Evolutionary conservation across 1,140 invertebrate species (phyloP).

Genomic region (Penaeus japonicus): DNA sequence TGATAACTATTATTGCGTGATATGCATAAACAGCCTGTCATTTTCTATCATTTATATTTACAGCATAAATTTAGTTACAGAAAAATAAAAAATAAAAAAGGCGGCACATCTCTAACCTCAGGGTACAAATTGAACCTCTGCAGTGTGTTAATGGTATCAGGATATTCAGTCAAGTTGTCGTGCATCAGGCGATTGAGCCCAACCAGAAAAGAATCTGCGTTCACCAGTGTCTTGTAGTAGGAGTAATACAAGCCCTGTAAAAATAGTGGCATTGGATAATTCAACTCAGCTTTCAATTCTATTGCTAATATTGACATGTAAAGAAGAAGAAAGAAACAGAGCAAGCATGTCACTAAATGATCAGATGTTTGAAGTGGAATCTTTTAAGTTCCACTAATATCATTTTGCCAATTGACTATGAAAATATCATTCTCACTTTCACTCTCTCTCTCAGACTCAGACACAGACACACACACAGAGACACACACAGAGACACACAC

Average conservation of each 20-base stretch:
- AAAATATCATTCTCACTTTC: too few relatives aligned
- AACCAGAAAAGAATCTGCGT: conserved; percentile 71
- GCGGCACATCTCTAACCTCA: conserved; percentile 71
- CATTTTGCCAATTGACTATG: too few relatives aligned
- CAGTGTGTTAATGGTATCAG: conserved; percentile 79
- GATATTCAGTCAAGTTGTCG: conserved; percentile 82
- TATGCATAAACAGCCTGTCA: not conserved
- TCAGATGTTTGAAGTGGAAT: not conserved
- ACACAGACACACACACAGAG: too few relatives aligned
- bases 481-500: too few relatives aligned
- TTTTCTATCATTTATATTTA: too few relatives aligned
- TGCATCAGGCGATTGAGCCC: conserved; percentile 74
- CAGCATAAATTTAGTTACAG: too few relatives aligned
- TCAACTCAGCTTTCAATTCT: not conserved
- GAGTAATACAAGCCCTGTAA: conserved; percentile 84
- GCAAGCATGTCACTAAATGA: not conserved
- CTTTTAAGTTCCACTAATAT: not conserved
- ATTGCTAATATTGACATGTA: not conserved
- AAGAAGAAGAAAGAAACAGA: not conserved
- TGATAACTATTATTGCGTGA: not conserved
- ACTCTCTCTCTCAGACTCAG: too few relatives aligned
- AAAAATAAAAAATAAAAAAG: conserved; percentile 21
- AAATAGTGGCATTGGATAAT: not conserved
- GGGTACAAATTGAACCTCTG: conserved; percentile 84
- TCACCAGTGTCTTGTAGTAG: conserved; percentile 82